phyloP scores from a whole-genome alignment of 2,797 vertebrate species.

The Clarias platycephalus region DNA sequence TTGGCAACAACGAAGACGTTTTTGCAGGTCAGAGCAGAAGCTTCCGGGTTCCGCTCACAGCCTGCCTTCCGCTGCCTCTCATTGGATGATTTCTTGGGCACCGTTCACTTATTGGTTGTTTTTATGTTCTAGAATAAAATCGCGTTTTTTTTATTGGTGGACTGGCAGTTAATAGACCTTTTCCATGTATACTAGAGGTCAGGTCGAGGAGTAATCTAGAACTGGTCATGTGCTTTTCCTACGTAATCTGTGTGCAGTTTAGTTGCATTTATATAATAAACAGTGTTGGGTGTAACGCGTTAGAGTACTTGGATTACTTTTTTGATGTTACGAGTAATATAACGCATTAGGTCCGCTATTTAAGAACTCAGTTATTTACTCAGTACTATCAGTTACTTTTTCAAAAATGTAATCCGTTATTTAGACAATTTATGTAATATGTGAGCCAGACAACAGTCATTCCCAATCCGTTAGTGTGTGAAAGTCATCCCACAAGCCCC shows the following conservation, averaged over 20 bases:
- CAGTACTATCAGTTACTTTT: too few species aligned
- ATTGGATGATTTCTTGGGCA: slow-evolving; percentile 28
- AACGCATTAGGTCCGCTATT: too few species aligned
- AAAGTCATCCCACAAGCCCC: too few species aligned
- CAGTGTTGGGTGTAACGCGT: too few species aligned
- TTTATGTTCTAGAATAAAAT: neutral
- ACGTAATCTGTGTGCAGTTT: neutral
- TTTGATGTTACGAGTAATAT: too few species aligned
- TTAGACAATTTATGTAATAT: too few species aligned
- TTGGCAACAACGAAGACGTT: slow-evolving; percentile 27
- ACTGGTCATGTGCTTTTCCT: neutral
- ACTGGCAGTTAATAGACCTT: neutral
- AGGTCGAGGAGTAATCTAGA: neutral
- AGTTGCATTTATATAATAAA: neutral
- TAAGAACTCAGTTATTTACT: too few species aligned
- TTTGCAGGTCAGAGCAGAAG: slow-evolving; percentile 33
- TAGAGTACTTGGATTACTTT: too few species aligned
- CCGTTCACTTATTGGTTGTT: slow-evolving; percentile 24
- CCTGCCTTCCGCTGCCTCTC: slow-evolving; percentile 18
- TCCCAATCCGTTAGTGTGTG: too few species aligned
- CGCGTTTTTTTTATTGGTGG: neutral
- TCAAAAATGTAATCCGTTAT: too few species aligned
- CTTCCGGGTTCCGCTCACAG: slow-evolving; percentile 16
- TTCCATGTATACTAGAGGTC: slow-evolving; percentile 25
- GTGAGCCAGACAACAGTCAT: too few species aligned